phyloP scores from a whole-genome alignment of 2,797 vertebrate genomes.

The Heteromormyrus szaboi region DNA sequence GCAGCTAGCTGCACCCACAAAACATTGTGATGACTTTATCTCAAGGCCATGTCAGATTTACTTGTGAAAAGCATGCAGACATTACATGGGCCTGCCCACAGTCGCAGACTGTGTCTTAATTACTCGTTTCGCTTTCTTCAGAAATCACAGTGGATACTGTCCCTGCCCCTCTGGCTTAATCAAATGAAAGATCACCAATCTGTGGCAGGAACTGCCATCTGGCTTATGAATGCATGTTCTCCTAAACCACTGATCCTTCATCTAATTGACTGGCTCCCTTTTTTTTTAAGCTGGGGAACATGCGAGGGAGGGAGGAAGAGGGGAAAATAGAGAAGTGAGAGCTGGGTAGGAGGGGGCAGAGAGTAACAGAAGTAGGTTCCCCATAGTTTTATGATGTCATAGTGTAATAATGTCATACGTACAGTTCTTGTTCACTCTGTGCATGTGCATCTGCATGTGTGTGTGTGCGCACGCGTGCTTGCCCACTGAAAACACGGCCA shows the following conservation, averaged over 20 bases:
- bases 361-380: neutral
- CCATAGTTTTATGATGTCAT: neutral
- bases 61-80: neutral
- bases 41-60: neutral
- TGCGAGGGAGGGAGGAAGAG: neutral
- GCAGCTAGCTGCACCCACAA: neutral
- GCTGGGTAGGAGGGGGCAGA: neutral
- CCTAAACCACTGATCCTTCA: neutral
- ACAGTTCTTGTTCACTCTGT: neutral
- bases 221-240: neutral
- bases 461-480: neutral
- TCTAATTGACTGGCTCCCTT: neutral
- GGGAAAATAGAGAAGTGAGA: slow-evolving; percentile 51
- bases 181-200: neutral
- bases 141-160: neutral
- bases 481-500: neutral
- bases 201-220: neutral
- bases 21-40: neutral
- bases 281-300: neutral
- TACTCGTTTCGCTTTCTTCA: neutral
- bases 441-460: neutral
- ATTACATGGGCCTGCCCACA: neutral
- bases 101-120: neutral
- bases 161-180: neutral
- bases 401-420: neutral